These are phyloP conservation scores for Lophura nycthemera DNA, from an alignment of 2,113 vertebrate species.

Conservation along the genomic window DNA sequence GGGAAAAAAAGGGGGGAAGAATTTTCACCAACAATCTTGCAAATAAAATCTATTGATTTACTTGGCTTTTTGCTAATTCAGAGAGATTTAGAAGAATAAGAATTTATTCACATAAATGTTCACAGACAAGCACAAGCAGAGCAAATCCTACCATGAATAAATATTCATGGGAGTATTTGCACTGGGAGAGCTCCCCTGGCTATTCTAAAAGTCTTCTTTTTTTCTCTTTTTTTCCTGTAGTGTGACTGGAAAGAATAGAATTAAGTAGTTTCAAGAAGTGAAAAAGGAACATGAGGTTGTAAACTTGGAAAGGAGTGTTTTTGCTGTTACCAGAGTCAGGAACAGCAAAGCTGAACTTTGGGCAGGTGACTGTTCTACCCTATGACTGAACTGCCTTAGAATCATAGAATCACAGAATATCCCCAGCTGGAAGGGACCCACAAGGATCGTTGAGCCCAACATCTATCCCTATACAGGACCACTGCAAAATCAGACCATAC, in stretches of 20 bases:
- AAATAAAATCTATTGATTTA: constrained; percentile 52
- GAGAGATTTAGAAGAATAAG: constrained; percentile 11
- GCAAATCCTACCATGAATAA: constrained; percentile 63
- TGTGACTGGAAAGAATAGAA: constrained; percentile 15
- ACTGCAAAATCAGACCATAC: too few species aligned
- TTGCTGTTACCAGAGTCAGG: neutral
- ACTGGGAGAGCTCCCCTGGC: constrained; percentile 31
- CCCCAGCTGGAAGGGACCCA: too few species aligned
- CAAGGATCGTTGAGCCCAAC: too few species aligned
- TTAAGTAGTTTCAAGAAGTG: constrained; percentile 29
- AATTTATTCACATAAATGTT: constrained; percentile 54
- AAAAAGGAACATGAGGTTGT: constrained; percentile 8
- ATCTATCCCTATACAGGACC: too few species aligned
- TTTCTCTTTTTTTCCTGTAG: neutral
- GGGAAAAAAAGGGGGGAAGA: neutral
- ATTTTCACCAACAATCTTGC: neutral
- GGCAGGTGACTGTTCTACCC: neutral
- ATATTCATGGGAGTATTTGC: constrained; percentile 55
- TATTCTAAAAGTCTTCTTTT: constrained; percentile 12
- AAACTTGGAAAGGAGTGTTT: neutral
- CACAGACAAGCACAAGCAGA: constrained; percentile 31
- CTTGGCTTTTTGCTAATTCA: constrained; percentile 23
- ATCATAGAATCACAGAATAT: too few species aligned
- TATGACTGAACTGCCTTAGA: neutral
- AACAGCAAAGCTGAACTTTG: neutral